Base-by-base conservation (phyloP, 2,113 vertebrate species). In the Xerus inauris region DNA sequence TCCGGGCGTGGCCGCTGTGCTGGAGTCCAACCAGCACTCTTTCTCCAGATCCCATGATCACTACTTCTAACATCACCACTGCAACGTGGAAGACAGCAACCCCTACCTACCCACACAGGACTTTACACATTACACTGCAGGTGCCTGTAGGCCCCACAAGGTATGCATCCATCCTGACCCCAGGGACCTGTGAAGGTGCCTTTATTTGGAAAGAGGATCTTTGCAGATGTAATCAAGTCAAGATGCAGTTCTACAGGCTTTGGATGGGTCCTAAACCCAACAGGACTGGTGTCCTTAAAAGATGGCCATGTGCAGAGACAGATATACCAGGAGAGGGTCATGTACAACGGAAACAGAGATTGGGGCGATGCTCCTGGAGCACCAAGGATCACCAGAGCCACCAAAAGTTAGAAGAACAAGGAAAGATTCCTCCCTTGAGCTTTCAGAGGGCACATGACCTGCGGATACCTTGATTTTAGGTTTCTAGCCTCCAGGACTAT, bases 101-200 rank as follows among this genome's bases (percentile, higher is more conserved):
- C 59, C 13, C 1, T 4, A 4, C 13, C 1, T 4, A 4, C 0
- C 3, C 17, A 7, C 3, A 17, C 4, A 5, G 22, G 67, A 16
- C 17, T 75, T 35, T 14, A n/a, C 47, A 49, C 28, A 2, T 17
- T 8, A 24, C 65, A 12, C 0, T 26, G 47, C 9, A 19, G 0
- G 2, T 8, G n/a, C 6, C 6, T 30, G 9, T 30, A 17, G 45
- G 54, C 6, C 30, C 57, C 47, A 40, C 26, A 8, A 79, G n/a
- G 42, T 1, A 35, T 1, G 16, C 6, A 24, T 16, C 80, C 4
- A 38, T 59, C 40, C 81, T 35, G 35, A 22, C 20, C 2, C 57
- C 54, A 13, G 2, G 7, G 7, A 42, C 35, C 65, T 59, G 20
- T n/a, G 35, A 67, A n/a, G 0, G 28, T 57, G 45, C 40, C 47